These are phyloP conservation scores for Ginglymostoma cirratum DNA, from an alignment of 2,113 vertebrate species.

Conservation along the genomic window DNA sequence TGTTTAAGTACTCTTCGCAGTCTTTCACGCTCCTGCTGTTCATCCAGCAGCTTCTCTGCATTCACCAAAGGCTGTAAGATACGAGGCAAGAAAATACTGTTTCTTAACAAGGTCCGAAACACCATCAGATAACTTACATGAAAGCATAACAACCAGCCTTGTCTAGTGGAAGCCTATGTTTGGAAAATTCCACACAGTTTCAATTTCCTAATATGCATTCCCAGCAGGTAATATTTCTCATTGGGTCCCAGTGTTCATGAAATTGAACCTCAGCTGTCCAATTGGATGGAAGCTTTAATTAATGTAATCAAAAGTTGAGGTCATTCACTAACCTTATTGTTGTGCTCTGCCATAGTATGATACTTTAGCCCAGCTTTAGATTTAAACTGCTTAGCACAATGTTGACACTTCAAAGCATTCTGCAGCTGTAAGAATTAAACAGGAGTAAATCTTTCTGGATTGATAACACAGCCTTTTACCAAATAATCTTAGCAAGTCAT, in stretches of 20 bases:
- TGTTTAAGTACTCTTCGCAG: slow-evolving; percentile 88
- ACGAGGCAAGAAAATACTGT: background rate
- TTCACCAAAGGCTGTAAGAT: slow-evolving; percentile 32
- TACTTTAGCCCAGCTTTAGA: slow-evolving; percentile 97
- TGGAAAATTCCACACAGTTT: background rate
- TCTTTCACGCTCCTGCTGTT: slow-evolving; percentile 80
- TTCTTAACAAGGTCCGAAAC: background rate
- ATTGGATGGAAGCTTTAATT: background rate
- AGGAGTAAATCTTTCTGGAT: background rate
- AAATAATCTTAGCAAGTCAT: background rate
- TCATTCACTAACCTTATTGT: slow-evolving; percentile 68
- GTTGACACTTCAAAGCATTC: slow-evolving; percentile 90
- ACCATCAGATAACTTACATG: background rate
- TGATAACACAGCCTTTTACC: background rate
- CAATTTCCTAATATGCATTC: background rate
- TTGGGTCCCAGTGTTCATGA: background rate
- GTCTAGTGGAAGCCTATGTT: background rate
- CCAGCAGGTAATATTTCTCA: background rate
- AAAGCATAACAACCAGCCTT: background rate
- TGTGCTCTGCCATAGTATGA: slow-evolving; percentile 91
- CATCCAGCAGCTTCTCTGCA: slow-evolving; percentile 53
- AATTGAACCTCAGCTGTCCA: background rate
- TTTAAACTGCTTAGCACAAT: slow-evolving; percentile 93
- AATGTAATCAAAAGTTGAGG: background rate
- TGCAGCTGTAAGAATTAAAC: slow-evolving; percentile 66